These are phyloP conservation scores for Adrianichthys oophorus DNA, from an alignment of 2,797 vertebrate species.

Conservation along the genomic window DNA sequence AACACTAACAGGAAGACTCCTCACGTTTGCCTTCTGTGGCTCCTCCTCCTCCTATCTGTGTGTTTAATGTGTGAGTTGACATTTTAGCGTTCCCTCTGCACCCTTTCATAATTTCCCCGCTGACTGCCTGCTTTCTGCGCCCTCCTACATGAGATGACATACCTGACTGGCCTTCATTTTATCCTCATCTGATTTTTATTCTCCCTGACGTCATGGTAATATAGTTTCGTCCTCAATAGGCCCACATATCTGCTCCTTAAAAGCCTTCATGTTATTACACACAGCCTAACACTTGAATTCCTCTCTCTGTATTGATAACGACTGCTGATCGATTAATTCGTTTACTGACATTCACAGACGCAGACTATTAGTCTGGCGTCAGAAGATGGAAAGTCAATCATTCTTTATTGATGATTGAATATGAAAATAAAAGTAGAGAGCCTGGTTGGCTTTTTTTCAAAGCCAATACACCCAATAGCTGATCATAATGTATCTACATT, in stretches of 20 bases:
- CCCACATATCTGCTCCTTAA: conserved; percentile 14
- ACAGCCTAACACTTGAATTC: conserved; percentile 7
- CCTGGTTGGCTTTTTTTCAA: conserved; percentile 21
- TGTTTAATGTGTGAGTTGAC: conserved; percentile 62
- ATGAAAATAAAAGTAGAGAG: conserved; percentile 17
- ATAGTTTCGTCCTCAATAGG: conserved; percentile 1
- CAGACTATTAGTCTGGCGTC: conserved; percentile 55
- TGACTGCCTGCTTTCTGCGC: conserved; percentile 62
- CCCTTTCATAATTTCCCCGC: conserved; percentile 67
- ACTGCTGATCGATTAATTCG: conserved; percentile 51
- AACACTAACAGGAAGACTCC: too few species aligned
- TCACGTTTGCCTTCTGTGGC: too few species aligned
- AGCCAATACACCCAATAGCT: conserved; percentile 4
- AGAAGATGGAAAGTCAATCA: conserved; percentile 40
- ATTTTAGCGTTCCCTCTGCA: conserved; percentile 55
- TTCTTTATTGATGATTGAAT: conserved; percentile 45
- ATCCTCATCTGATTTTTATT: neutral
- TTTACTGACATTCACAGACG: conserved; percentile 56
- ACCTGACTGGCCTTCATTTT: conserved; percentile 56
- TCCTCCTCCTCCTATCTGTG: conserved; percentile 11
- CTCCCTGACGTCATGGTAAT: conserved; percentile 21
- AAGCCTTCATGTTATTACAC: conserved; percentile 15
- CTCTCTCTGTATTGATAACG: conserved; percentile 32
- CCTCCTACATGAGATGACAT: conserved; percentile 49
- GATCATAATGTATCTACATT: conserved; percentile 16